Conservation (phyloP, 2,113 vertebrate genomes). For the Dromas ardeola region DNA sequence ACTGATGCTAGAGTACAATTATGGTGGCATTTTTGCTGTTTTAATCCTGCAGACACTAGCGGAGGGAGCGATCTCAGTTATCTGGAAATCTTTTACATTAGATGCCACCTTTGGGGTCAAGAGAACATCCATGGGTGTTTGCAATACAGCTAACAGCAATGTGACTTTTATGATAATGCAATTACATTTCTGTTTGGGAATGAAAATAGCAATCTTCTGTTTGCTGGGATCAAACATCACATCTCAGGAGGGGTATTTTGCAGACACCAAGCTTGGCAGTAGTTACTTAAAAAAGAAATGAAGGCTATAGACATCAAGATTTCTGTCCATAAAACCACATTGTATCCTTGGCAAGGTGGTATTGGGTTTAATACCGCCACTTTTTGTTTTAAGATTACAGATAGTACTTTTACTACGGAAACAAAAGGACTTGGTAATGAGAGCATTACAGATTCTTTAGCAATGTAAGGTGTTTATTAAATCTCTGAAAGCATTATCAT, state of each 20-base stretch:
- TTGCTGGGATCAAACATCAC: not conserved
- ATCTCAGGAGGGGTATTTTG: not conserved
- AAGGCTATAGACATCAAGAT: not conserved
- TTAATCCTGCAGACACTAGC: not conserved
- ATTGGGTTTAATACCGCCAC: not conserved
- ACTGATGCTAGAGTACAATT: not conserved
- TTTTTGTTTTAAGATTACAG: not conserved
- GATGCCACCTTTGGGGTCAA: not conserved
- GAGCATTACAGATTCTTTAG: not conserved
- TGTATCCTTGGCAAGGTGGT: not conserved
- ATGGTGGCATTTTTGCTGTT: not conserved
- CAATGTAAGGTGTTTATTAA: not conserved
- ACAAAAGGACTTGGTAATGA: not conserved
- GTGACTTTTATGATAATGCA: conserved; percentile 12
- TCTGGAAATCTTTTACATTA: not conserved
- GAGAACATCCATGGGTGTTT: not conserved
- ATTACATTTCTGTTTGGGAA: conserved; percentile 9
- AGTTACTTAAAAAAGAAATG: not conserved
- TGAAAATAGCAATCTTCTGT: not conserved
- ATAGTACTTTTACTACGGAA: not conserved
- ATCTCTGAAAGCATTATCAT: not conserved
- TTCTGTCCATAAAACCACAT: not conserved
- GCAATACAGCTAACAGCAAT: not conserved
- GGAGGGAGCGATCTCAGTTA: not conserved
- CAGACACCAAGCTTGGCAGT: not conserved